Percentiles rank a stretch among this genome's conserved stretches.
phyloP scores from a whole-genome alignment of 2,797 vertebrate genomes.

The Bovichtus variegatus region DNA sequence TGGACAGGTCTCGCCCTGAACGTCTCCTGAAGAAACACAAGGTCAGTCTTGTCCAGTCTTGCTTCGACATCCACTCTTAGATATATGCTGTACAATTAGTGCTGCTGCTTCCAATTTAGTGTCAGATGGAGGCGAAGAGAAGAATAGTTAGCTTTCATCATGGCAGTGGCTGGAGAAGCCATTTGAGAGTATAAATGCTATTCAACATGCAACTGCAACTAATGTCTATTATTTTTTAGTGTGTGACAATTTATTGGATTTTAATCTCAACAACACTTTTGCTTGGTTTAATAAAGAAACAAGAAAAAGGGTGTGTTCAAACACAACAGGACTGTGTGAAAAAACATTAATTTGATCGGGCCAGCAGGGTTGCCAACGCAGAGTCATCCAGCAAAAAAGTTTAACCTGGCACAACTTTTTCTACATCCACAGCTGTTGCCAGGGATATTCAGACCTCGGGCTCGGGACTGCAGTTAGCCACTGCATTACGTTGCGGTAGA shows the following conservation, averaged over 20 bases:
- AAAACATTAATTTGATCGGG: too few relatives aligned
- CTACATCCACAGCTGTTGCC: too few relatives aligned
- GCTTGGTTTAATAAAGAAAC: not conserved
- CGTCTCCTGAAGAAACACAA: not conserved
- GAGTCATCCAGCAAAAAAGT: too few relatives aligned
- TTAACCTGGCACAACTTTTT: too few relatives aligned
- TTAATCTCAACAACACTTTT: not conserved
- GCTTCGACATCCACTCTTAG: not conserved
- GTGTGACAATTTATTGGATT: not conserved
- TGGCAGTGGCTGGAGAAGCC: not conserved
- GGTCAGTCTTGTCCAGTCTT: not conserved
- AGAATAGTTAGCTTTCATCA: not conserved
- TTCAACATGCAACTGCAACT: not conserved
- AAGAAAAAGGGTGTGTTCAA: not conserved
- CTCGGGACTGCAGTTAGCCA: not conserved
- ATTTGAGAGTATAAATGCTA: too few relatives aligned
- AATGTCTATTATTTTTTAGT: not conserved
- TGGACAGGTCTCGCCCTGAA: fast-evolving
- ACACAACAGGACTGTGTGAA: not conserved
- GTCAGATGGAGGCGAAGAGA: not conserved
- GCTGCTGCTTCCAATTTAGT: not conserved
- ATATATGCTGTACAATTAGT: not conserved
- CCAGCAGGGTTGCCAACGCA: too few relatives aligned
- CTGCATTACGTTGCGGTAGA: not conserved
- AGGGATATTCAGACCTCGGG: too few relatives aligned